Base-by-base conservation (phyloP, 2,113 vertebrate species). In the Trinectes maculatus region DNA sequence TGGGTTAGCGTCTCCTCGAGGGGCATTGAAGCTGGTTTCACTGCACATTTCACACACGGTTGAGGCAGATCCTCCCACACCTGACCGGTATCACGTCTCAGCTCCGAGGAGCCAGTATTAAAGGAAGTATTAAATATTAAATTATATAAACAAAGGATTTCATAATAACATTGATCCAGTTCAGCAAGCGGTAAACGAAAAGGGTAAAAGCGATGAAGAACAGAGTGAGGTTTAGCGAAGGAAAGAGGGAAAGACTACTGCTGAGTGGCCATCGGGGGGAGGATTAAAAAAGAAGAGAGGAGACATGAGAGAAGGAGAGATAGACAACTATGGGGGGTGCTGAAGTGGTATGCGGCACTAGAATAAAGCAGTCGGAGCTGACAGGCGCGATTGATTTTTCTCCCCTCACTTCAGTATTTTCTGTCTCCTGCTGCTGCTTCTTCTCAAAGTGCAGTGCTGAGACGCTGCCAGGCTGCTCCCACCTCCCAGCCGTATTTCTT, bases 351-450 rank as follows among this genome's bases (percentile, higher is more conserved):
- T 58, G 54, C 7, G 3, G 51, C 22, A 16, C 37, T 47, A 29
- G 34, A 61, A 68, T 46, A 68, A 79, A 79, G 76, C 74, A 64
- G 69, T 63, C 52, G 2, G 74, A 72, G 66, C 42, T 65, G 84
- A 77, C 74, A 71, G 69, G 65, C 58, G 15, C n/a, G 39, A 91
- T 87, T 82, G 82, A 81, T 89, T 77, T 51, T 18, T 31, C 31
- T 42, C 13, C 60, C 73, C 47, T 43, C 73, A 40, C 62, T 77
- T n/a, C 13, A 79, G 62, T 68, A 68, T 73, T 84, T 80, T 77
- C 80, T 39, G 57, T 48, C 40, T 31, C 44, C 33, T 18, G 13
- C 67, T 18, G 13, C 67, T 51, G 68, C 59, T 18, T 53, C 58
- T 29, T 47, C 42, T 79, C 26, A 72, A 74, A 85, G 82, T 2